These are phyloP conservation scores for Chiloscyllium plagiosum DNA, from an alignment of 2,113 vertebrate genomes.

Conservation along the genomic window DNA sequence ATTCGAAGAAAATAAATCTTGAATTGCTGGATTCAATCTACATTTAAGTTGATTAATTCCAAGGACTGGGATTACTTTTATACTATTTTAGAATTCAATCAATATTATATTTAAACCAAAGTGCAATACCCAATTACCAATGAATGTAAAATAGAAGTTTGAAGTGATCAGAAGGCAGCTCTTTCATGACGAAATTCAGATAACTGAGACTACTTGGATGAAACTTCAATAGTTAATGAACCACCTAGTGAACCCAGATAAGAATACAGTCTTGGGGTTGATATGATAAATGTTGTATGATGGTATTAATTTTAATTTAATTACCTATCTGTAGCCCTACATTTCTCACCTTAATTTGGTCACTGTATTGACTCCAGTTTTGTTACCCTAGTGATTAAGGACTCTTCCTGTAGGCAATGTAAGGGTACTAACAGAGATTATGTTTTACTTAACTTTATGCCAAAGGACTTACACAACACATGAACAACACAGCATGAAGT, in stretches of 20 bases:
- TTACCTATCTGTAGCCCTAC: not conserved
- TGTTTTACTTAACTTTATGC: not conserved
- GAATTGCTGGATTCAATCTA: not conserved
- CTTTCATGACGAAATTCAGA: not conserved
- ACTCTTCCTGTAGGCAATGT: not conserved
- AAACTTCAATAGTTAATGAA: not conserved
- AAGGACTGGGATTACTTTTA: not conserved
- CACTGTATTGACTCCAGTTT: not conserved
- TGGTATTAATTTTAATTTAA: not conserved
- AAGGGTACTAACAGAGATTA: not conserved
- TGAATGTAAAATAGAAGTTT: not conserved
- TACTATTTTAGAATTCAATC: not conserved
- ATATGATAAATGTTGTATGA: not conserved
- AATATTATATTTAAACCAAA: not conserved
- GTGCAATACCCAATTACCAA: not conserved
- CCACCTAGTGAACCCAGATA: not conserved
- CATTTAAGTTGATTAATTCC: not conserved
- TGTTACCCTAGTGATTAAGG: not conserved
- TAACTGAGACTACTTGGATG: not conserved
- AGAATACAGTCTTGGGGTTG: not conserved
- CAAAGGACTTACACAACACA: not conserved
- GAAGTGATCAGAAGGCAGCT: not conserved
- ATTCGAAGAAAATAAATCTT: constrained; percentile 11
- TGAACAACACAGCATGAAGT: not conserved
- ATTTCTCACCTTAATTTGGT: not conserved